Evolutionary conservation across 1,140 invertebrate genomes (phyloP).

Genomic region (Rhynchophorus ferrugineus): DNA sequence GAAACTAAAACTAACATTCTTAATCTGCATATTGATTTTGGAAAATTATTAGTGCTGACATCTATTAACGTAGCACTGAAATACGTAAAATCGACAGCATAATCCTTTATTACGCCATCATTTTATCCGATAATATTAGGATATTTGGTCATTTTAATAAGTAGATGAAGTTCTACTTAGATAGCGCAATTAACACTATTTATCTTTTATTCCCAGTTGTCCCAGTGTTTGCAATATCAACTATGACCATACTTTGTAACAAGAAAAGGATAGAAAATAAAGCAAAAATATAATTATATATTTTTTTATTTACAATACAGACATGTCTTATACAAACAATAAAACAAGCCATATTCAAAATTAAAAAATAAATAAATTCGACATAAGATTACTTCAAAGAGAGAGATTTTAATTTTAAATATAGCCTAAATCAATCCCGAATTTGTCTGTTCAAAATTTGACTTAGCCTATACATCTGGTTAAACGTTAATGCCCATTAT

Average conservation of each 20-base stretch:
- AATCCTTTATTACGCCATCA: too few relatives aligned
- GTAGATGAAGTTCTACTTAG: too few relatives aligned
- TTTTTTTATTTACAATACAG: slow-evolving; percentile 17
- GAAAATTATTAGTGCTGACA: too few relatives aligned
- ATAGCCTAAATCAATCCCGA: neutral
- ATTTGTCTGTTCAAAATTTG: slow-evolving; percentile 3
- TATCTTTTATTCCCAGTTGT: too few relatives aligned
- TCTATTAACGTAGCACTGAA: too few relatives aligned
- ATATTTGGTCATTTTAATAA: too few relatives aligned
- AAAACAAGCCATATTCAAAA: slow-evolving; percentile 7
- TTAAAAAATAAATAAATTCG: slow-evolving; percentile 3
- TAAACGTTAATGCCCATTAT: slow-evolving; percentile 1
- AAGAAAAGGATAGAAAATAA: neutral
- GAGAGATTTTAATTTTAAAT: slow-evolving; percentile 8
- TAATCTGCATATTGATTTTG: too few relatives aligned
- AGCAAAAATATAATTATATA: neutral
- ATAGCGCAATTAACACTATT: too few relatives aligned
- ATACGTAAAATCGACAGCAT: too few relatives aligned
- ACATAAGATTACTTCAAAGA: neutral
- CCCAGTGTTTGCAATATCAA: too few relatives aligned
- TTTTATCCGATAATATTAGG: too few relatives aligned
- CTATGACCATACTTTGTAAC: neutral
- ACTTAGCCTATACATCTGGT: slow-evolving; percentile 1
- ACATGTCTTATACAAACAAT: slow-evolving; percentile 16
- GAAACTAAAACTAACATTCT: too few relatives aligned